Conservation (phyloP, 2,113 vertebrate genomes). For the Toxotes chatareus region DNA sequence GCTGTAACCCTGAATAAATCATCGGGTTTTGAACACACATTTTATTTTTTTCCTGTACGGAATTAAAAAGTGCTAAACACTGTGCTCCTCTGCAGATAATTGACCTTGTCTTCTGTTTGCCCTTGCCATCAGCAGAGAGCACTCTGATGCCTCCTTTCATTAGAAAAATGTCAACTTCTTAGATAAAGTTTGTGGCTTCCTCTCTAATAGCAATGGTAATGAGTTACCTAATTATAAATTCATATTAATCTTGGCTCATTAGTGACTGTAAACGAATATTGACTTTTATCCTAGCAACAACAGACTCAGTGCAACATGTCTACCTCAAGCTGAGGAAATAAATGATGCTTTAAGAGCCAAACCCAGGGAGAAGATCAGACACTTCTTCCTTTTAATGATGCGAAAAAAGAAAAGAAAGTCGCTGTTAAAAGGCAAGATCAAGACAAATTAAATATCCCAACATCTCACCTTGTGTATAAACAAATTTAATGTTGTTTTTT, state of each 20-base stretch:
- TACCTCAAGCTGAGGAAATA: constrained; percentile 49
- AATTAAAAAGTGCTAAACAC: constrained; percentile 50
- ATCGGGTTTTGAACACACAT: neutral
- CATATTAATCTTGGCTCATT: constrained; percentile 77
- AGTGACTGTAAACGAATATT: constrained; percentile 75
- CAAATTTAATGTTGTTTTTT: neutral
- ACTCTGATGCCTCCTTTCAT: constrained; percentile 74
- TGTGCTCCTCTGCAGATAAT: constrained; percentile 57
- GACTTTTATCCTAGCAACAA: constrained; percentile 71
- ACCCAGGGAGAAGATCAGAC: constrained; percentile 14
- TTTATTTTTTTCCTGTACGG: constrained; percentile 33
- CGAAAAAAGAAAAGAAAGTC: neutral
- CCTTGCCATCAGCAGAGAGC: constrained; percentile 74
- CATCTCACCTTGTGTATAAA: constrained; percentile 5
- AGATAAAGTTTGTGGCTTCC: constrained; percentile 69
- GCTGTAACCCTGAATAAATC: constrained; percentile 19
- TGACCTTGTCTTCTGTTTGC: constrained; percentile 72
- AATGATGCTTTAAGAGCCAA: constrained; percentile 54
- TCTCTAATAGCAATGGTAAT: constrained; percentile 69
- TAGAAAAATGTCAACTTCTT: constrained; percentile 68
- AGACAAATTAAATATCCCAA: neutral
- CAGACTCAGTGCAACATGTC: constrained; percentile 33
- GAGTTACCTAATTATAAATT: constrained; percentile 73
- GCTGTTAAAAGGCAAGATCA: neutral
- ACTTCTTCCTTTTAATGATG: constrained; percentile 20